A percentile compares a stretch with the other conserved stretches of the same genome.
Evolutionary conservation across 1,140 invertebrate species (phyloP).

Genomic region (Polypedilum vanderplanki): DNA sequence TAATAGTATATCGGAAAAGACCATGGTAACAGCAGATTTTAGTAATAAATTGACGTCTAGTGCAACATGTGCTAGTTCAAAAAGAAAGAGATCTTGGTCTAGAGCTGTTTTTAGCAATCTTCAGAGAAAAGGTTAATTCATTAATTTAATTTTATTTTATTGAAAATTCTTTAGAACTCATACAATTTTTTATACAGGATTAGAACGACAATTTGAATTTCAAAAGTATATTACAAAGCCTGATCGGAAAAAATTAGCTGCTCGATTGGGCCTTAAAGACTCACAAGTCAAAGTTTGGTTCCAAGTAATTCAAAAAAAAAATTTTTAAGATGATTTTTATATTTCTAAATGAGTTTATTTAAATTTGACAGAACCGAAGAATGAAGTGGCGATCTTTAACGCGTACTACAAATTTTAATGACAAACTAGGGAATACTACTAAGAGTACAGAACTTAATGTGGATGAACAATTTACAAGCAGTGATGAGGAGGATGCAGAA

Average conservation of each 20-base stretch:
- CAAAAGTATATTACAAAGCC: slow-evolving; percentile 98
- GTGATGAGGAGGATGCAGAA: slow-evolving; percentile 43
- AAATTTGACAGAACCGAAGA: slow-evolving; percentile 71
- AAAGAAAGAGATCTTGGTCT: slow-evolving; percentile 85
- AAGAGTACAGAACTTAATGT: slow-evolving; percentile 36
- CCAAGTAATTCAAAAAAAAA: slow-evolving; percentile 32
- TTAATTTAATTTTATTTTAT: too few relatives aligned
- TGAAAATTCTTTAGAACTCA: too few relatives aligned
- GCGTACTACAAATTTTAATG: slow-evolving; percentile 33
- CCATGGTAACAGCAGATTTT: background rate
- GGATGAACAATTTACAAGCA: slow-evolving; percentile 34
- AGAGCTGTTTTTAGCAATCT: slow-evolving; percentile 91
- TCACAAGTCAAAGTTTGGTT: slow-evolving; percentile 62
- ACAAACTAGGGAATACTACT: slow-evolving; percentile 36
- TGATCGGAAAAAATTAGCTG: slow-evolving; percentile 89
- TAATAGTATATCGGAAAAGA: background rate
- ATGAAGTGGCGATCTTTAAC: slow-evolving; percentile 87
- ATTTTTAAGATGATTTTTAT: background rate
- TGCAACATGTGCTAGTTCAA: slow-evolving; percentile 43
- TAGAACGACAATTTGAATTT: slow-evolving; percentile 90
- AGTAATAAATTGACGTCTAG: background rate
- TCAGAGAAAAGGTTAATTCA: slow-evolving; percentile 69
- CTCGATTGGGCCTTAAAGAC: slow-evolving; percentile 90
- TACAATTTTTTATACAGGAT: slow-evolving; percentile 31
- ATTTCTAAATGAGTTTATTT: slow-evolving; percentile 28